Conservation (phyloP, 2,797 vertebrate species). For the Sebastes cheni region DNA sequence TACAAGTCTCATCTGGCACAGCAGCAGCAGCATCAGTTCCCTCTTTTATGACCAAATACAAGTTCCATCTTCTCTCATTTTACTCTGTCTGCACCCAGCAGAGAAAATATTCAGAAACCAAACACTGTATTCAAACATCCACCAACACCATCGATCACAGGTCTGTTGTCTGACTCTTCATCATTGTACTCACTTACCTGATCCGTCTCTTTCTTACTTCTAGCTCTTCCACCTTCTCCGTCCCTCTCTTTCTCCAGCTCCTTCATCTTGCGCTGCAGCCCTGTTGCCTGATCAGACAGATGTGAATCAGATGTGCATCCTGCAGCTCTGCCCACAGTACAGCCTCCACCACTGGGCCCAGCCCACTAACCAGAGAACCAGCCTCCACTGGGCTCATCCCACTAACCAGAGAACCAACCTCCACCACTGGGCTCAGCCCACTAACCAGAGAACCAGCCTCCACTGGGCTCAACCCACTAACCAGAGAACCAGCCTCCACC, state of each 20-base stretch:
- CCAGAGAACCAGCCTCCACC: too few species aligned
- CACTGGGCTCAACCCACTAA: too few species aligned
- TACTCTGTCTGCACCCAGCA: not conserved
- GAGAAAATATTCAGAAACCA: not conserved
- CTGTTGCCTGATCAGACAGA: not conserved
- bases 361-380: too few species aligned
- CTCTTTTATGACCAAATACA: not conserved
- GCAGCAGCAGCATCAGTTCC: not conserved
- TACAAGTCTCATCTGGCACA: not conserved
- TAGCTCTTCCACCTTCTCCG: not conserved
- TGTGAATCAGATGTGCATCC: not conserved
- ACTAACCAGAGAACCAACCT: too few species aligned
- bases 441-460: too few species aligned
- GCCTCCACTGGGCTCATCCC: too few species aligned
- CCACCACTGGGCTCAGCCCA: too few species aligned
- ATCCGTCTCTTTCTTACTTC: constrained; percentile 57
- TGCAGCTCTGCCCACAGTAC: constrained; percentile 3
- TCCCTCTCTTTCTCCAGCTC: not conserved
- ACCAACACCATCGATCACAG: too few species aligned
- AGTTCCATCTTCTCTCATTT: not conserved
- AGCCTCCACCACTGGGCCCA: too few species aligned
- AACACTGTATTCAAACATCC: not conserved
- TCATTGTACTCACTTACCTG: constrained; percentile 55
- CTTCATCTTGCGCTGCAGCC: constrained; percentile 24
- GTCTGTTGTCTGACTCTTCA: rapidly evolving